Conservation (phyloP, 1,140 invertebrate genomes). For the Drosophila erecta region DNA sequence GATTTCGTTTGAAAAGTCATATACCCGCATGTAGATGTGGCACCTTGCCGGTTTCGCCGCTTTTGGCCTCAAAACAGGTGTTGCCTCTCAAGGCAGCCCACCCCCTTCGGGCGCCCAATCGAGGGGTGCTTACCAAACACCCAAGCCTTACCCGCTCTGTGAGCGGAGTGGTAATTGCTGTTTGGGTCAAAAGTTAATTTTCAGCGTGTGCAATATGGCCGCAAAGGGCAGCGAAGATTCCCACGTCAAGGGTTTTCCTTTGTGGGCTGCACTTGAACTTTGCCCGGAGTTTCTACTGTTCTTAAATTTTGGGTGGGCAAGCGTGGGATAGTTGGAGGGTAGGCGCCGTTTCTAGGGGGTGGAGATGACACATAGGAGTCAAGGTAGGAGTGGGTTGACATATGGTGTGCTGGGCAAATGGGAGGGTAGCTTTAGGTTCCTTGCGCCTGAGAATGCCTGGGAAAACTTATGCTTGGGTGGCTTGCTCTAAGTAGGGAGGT, state of each 20-base stretch:
- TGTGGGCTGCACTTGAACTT: slow-evolving; percentile 46
- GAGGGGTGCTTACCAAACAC: slow-evolving; percentile 40
- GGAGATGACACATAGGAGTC: slow-evolving; percentile 4
- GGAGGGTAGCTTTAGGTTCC: slow-evolving; percentile 13
- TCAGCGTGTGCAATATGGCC: slow-evolving; percentile 67
- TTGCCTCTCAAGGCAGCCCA: slow-evolving; percentile 73
- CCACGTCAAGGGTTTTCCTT: slow-evolving; percentile 58
- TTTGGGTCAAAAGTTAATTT: slow-evolving; percentile 80
- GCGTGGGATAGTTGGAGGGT: slow-evolving; percentile 44
- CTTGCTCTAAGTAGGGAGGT: neutral
- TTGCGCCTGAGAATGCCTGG: slow-evolving; percentile 17
- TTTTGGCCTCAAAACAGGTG: slow-evolving; percentile 59
- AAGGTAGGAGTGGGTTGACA: slow-evolving; percentile 20
- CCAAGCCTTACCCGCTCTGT: neutral
- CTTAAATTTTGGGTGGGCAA: slow-evolving; percentile 13
- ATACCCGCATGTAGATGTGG: slow-evolving; percentile 24
- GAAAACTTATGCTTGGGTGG: slow-evolving; percentile 20
- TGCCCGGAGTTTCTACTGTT: slow-evolving; percentile 5
- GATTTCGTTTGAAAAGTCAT: slow-evolving; percentile 75
- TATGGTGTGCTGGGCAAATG: slow-evolving; percentile 15
- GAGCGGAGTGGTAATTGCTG: slow-evolving; percentile 63
- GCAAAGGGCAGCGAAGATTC: slow-evolving; percentile 62
- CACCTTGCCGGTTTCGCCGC: slow-evolving; percentile 52
- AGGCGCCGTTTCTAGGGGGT: slow-evolving; percentile 2
- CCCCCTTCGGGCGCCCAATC: neutral